Conservation (phyloP, 2,888 invertebrate species). For the Omphaloscelis lunosa region DNA sequence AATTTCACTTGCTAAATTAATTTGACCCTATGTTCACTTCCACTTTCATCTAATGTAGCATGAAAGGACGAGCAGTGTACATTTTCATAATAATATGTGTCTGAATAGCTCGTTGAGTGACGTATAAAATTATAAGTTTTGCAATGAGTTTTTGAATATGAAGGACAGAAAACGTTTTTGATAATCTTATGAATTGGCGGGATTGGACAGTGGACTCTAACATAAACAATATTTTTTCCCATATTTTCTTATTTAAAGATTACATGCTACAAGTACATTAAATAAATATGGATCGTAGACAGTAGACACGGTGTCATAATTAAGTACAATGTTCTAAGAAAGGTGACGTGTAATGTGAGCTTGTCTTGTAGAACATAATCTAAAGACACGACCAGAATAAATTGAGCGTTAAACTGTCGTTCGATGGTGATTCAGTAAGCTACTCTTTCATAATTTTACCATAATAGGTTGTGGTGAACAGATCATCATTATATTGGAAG, state of each 20-base stretch:
- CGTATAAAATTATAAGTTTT: too few species aligned
- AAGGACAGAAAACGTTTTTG: too few species aligned
- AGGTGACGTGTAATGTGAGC: conserved; percentile 34
- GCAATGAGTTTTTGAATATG: too few species aligned
- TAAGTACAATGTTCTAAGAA: conserved; percentile 25
- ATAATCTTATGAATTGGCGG: neutral
- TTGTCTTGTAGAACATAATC: conserved; percentile 41
- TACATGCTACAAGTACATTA: neutral
- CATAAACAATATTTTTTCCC: neutral
- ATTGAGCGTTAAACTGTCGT: conserved; percentile 23
- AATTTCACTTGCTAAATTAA: too few species aligned
- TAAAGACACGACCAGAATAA: conserved; percentile 40
- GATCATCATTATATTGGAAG: neutral
- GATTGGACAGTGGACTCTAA: neutral
- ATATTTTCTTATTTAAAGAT: neutral
- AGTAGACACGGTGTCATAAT: conserved; percentile 14
- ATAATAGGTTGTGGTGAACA: neutral
- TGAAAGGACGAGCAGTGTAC: too few species aligned
- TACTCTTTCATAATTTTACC: neutral
- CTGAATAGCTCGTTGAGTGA: too few species aligned
- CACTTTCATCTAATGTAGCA: too few species aligned
- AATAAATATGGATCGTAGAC: conserved; percentile 24
- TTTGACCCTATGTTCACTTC: too few species aligned
- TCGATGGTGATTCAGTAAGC: neutral
- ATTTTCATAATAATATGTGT: too few species aligned